Evolutionary conservation across 2,888 invertebrate species (phyloP).

Genomic region (Halictus ligatus): DNA sequence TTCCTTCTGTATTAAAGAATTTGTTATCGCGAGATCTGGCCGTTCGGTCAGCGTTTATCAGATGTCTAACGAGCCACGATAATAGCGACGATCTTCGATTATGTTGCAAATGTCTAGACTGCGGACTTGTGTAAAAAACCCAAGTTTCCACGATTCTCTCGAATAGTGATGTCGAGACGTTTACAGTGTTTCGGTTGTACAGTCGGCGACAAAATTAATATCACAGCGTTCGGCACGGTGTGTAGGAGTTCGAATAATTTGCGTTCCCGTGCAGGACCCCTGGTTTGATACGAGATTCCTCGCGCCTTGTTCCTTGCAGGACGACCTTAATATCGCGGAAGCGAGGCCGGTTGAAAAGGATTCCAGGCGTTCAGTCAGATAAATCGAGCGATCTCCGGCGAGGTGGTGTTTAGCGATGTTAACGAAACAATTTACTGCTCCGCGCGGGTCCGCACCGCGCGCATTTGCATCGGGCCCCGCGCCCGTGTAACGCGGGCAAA

Average conservation of each 20-base stretch:
- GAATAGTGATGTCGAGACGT: no score
- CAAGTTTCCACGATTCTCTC: no score
- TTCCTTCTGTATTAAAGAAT: background rate
- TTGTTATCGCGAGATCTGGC: background rate
- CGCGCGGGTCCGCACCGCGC: background rate
- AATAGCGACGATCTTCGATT: background rate
- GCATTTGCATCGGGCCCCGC: constrained; percentile 38
- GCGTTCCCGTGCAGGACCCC: background rate
- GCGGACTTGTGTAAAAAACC: no score
- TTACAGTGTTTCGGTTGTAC: no score
- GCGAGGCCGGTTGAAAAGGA: background rate
- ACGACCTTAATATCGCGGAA: constrained; percentile 11
- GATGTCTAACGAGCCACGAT: background rate
- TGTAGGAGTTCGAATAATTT: background rate
- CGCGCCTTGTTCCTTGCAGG: background rate
- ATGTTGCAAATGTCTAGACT: background rate
- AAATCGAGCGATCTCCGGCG: constrained; percentile 20
- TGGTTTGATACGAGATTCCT: background rate
- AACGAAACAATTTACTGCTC: constrained; percentile 49
- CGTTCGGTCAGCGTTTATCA: background rate
- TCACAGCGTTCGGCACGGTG: background rate
- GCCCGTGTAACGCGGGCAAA: constrained; percentile 39
- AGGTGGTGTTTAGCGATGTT: constrained; percentile 41
- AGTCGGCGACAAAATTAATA: no score
- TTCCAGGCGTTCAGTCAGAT: background rate